A percentile compares a stretch with the other conserved stretches of the same genome.
Evolutionary conservation across 2,888 invertebrate genomes (phyloP).

Genomic region (Auanema freiburgensis): DNA sequence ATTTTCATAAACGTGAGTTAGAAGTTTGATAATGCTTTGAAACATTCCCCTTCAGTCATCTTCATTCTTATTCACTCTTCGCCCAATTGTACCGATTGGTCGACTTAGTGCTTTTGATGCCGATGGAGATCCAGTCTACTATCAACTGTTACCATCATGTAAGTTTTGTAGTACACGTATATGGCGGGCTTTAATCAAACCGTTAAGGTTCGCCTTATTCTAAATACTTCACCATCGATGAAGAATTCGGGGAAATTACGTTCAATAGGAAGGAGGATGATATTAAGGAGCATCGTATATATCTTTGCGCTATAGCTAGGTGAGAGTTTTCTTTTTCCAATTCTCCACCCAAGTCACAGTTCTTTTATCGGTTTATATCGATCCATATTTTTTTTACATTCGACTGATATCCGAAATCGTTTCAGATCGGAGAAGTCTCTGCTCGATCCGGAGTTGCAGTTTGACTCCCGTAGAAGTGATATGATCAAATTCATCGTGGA

Average conservation of each 20-base stretch:
- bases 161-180: not conserved
- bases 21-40: too few species aligned
- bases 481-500: conserved; percentile 10
- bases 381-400: too few species aligned
- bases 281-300: conserved; percentile 4
- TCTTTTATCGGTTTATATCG: too few species aligned
- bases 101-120: not conserved
- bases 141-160: conserved; percentile 16
- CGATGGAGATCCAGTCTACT: conserved; percentile 14
- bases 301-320: conserved; percentile 10
- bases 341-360: too few species aligned
- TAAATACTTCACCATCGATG: conserved; percentile 9
- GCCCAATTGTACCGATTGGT: not conserved
- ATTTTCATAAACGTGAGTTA: too few species aligned
- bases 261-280: conserved; percentile 6
- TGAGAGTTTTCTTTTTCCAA: too few species aligned
- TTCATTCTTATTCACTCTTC: conserved; percentile 8
- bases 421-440: conserved; percentile 4
- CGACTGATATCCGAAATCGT: too few species aligned
- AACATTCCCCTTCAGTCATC: not conserved
- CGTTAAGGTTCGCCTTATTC: conserved; percentile 11
- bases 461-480: not conserved
- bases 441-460: conserved; percentile 4
- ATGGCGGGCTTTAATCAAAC: not conserved
- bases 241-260: conserved; percentile 7